Evolutionary conservation across 2,113 vertebrate species (phyloP).

Genomic region (Tupaia tana): DNA sequence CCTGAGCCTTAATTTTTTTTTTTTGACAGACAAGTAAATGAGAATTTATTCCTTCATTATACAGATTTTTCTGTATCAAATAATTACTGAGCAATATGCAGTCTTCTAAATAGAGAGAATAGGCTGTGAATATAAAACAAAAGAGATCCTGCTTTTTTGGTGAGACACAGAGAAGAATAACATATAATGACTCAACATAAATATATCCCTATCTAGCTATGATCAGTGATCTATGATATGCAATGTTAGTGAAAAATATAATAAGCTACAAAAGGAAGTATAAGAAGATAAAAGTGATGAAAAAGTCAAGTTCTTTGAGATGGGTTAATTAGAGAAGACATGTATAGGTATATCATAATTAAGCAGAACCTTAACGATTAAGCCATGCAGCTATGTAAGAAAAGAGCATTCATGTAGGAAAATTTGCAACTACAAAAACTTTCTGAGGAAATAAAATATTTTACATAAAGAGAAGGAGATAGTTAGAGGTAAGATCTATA

Average conservation of each 20-base stretch:
- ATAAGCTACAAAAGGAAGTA: neutral
- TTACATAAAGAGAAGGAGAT: neutral
- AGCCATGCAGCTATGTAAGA: neutral
- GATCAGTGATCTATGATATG: neutral
- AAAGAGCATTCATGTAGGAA: neutral
- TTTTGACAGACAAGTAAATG: neutral
- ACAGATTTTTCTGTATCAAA: slow-evolving; percentile 1
- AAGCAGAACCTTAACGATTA: neutral
- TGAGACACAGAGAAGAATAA: neutral
- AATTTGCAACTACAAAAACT: neutral
- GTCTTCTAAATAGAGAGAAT: neutral
- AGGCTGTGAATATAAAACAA: neutral
- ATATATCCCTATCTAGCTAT: neutral
- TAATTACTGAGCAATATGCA: neutral
- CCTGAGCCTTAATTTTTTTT: neutral
- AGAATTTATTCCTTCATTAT: neutral
- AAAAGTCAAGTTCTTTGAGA: neutral
- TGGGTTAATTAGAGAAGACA: neutral
- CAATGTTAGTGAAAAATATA: neutral
- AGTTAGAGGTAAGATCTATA: neutral
- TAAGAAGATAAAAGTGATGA: neutral
- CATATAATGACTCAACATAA: neutral
- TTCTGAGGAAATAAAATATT: neutral
- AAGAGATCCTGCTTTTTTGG: neutral
- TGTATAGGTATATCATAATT: neutral